Evolutionary conservation across 1,140 invertebrate genomes (phyloP), one percentile per base, ranked within the genome.

Genomic region (Philopotamus ludificatus): DNA sequence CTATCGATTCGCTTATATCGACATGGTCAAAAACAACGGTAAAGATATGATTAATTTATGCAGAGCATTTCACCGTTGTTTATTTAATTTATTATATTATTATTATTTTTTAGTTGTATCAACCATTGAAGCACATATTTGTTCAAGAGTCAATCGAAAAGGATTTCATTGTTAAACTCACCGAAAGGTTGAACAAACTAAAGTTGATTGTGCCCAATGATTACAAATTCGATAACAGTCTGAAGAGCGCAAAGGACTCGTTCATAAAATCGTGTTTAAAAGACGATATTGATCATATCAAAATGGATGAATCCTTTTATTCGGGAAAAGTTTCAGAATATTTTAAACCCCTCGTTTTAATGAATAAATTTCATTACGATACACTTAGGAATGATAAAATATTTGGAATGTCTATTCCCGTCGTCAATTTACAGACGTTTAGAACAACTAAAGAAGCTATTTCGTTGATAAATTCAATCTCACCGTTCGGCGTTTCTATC

Each of bases 381-480:
- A 39, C 23, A 26, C 53, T 53, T 18, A 71, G 66, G 59, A 64
- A 42, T 66, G 60, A 68, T 50, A 72, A 76, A 55, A 26, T 16
- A 25, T 77, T 79, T n/a, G 51, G 71, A 18, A 34, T 60, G 41
- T 66, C 65, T 45, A 26, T 69, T 20, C 81, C 83, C 39, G 74
- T 83, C 3, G 65, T 84, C 12, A 76, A 80, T 9, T 75, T 80
- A 3, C 70, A 84, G 16, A 76, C 84, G 15, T 87, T 87, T 73
- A 75, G 85, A 51, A 86, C 82, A 12, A 80, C 82, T 1, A 85
- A 85, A 67, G 86, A 87, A 75, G 83, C 81, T 8, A 75, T 86
- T 3, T 66, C 75, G 25, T 73, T 87, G 12, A 79, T 82, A 10
- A 86, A 86, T 73, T 83, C 83, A 67, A 78, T 77, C 9, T 72